Evolutionary conservation across 2,113 vertebrate genomes (phyloP), one percentile per base, ranked within the genome.

Genomic region (Gallinago media): DNA sequence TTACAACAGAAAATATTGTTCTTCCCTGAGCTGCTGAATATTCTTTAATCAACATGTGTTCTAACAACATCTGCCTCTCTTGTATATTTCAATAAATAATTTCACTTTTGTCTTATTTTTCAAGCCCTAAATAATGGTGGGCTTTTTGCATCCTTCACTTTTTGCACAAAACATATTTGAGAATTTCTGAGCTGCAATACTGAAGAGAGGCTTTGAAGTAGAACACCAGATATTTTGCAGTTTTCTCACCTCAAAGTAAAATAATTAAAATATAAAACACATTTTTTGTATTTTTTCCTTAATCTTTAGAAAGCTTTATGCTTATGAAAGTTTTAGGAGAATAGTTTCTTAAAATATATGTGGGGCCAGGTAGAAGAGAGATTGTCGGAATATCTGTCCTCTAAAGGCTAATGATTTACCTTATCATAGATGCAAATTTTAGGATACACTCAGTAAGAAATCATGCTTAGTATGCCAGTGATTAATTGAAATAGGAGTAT

Each of bases 51-150:
- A 77, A 34, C 8, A 40, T 4, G 83, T 74, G 55, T 26, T 12
- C 4, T 85, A 81, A 26, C 0, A 0, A 12, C 40, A 5, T 44
- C 49, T 68, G 20, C 25, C 6, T 65, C 8, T 83, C 55, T 21
- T 40, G 26, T n/a, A 32, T 5, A 3, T 70, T 89, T 85, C 42
- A 25, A 81, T 9, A 74, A 54, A 74, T 49, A 52, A 23, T 62
- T 87, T 70, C 36, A 77, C 4, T 11, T 66, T 70, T 62, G 16
- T 25, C 18, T 62, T 68, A 31, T 11, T 73, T 78, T 84, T 80
- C 4, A 58, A 88, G 22, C 2, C 31, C 6, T 46, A 12, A 54
- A 29, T 46, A 82, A 55, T 29, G 9, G 19, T 50, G 8, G 15
- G 22, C 0, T 1, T 3, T 11, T 68, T 66, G 3, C 4, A 42